phyloP scores from a whole-genome alignment of 30 jellyfish, hydroid and myxozoan genomes.

The Clytia hemisphaerica region DNA sequence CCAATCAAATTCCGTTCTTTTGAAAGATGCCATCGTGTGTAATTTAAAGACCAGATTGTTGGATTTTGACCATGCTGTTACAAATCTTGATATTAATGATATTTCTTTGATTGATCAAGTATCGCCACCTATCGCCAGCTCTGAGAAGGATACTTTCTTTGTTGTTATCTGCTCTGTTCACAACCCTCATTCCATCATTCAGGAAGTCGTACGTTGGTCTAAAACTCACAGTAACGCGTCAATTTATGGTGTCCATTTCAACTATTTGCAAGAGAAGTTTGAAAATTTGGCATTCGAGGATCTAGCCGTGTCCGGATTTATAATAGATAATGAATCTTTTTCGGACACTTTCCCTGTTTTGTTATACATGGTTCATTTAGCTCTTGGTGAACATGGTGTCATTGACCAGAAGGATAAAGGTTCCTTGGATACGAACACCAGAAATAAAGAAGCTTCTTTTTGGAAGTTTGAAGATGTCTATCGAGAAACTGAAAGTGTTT shows the following conservation, averaged over 20 bases:
- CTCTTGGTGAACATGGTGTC: conserved; percentile 75
- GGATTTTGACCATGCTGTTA: not conserved
- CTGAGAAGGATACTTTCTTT: no score
- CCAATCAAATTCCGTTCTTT: not conserved
- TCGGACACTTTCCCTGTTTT: conserved; percentile 41
- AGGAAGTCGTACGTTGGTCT: no score
- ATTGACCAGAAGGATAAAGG: not conserved
- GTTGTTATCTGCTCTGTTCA: no score
- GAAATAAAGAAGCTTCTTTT: conserved; percentile 11
- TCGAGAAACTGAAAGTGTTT: conserved; percentile 60
- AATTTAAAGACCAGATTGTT: not conserved
- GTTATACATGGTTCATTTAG: conserved; percentile 52
- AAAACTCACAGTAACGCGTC: no score
- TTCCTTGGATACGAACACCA: not conserved
- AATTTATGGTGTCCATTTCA: no score
- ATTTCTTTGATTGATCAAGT: no score
- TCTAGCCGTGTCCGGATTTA: conserved; percentile 43
- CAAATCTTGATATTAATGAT: not conserved
- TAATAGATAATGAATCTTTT: conserved; percentile 15
- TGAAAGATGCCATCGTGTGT: not conserved
- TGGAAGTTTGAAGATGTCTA: conserved; percentile 70
- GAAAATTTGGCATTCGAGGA: no score
- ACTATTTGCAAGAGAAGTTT: no score
- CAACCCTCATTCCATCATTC: no score
- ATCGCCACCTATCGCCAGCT: no score